Base-by-base conservation (phyloP, 2,888 invertebrate species). In the Lycophotia porphyrea region DNA sequence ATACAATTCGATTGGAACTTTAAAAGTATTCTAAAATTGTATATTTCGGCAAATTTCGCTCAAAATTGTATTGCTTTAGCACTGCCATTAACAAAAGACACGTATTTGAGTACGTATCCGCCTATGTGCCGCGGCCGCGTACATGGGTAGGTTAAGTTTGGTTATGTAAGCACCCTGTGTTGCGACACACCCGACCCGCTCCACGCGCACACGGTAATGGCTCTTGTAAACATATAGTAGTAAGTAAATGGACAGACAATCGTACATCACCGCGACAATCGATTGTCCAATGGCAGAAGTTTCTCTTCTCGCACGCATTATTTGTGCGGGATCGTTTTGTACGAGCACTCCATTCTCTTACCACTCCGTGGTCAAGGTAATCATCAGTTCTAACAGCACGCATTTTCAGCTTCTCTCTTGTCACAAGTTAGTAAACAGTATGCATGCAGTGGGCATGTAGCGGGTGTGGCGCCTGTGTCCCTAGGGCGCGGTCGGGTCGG, bases 131-230 rank as follows among this genome's bases (percentile, higher is more conserved):
- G 92, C 91, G 91, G 90, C 88, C 89, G 92, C 86, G 91, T 87
- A 87, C 93, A 87, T 87, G 93, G 91, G 86, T 94, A 94, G 94
- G 92, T 91, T 94, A 92, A 93, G 93, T 91, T 90, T 91, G 93
- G 93, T 91, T 90, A 85, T 89, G 95, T 95, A 93, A 94, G 94
- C 95, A 94, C 94, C 95, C 94, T 89, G 94, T 93, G 94, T 91
- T 84, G 68, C 64, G 76, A 72, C 79, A n/a, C 27, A n/a, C 60
- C 63, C 52, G 63, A 44, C 77, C 34, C 69, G 60, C 65, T 31
- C 60, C 21, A 68, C n/a, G 42, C 47, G 63, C 55, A 67, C 55
- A 58, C 77, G 18, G 21, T 27, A 34, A n/a, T 34, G n/a, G 39
- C 44, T 64, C 44, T 15, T n/a, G 34, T 34, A 8, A 11, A 63